A percentile compares a stretch with the other conserved stretches of the same genome.
These are phyloP conservation scores for Buphagus erythrorhynchus DNA, from an alignment of 2,797 vertebrate genomes.

Conservation along the genomic window DNA sequence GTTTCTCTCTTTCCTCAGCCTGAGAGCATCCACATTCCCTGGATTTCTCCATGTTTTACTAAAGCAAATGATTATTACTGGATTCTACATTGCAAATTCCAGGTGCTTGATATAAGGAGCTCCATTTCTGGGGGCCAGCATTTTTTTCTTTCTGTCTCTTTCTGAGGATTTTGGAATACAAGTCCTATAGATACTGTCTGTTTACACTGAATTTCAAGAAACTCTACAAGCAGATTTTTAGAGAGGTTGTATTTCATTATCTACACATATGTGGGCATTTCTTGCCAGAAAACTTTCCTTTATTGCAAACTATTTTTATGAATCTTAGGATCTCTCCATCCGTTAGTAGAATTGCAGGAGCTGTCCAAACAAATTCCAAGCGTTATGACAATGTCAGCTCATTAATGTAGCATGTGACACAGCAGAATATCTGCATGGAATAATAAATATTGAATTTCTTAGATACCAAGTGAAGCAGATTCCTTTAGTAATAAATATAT, in stretches of 20 bases:
- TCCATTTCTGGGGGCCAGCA: background rate
- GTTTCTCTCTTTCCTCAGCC: background rate
- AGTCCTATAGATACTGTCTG: background rate
- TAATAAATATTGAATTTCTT: background rate
- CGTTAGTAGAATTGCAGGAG: background rate
- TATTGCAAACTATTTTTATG: background rate
- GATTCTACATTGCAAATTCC: background rate
- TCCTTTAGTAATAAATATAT: slow-evolving; percentile 9
- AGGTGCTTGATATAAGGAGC: background rate
- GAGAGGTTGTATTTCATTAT: background rate
- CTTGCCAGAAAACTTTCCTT: background rate
- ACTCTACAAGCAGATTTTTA: background rate
- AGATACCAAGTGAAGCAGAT: background rate
- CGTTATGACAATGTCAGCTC: background rate
- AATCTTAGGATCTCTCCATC: background rate
- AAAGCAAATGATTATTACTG: background rate
- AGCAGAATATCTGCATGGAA: background rate
- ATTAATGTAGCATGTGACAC: background rate
- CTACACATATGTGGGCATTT: background rate
- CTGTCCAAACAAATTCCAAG: background rate
- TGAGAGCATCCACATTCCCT: background rate
- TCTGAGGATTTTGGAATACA: background rate
- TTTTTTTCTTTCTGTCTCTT: background rate
- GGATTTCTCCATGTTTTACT: background rate
- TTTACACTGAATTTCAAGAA: background rate